Base-by-base conservation (phyloP, 1,140 invertebrate genomes). In the Lanistes nyassanus region DNA sequence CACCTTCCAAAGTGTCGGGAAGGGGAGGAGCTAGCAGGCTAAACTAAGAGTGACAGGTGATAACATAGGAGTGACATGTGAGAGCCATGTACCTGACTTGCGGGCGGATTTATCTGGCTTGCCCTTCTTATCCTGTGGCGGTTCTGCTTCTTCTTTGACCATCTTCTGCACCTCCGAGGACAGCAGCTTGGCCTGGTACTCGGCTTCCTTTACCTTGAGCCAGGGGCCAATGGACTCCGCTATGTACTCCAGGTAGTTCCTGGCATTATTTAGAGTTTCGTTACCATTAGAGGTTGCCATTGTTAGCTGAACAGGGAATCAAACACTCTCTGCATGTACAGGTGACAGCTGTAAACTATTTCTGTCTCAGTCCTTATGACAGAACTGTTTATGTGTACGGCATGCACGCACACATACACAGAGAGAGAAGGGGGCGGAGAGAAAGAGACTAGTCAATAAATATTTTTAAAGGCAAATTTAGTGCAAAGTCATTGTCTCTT, bases 241-340 rank as follows among this genome's bases (percentile, higher is more conserved):
- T 0, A 88, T 83, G 82, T 85, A 85, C 69, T 89, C 87, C 69
- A 88, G 75, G 76, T 89, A 90, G 72, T 90, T 89, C 74, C 88
- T 89, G 67, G 4, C 37, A 55, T 56, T 21, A 21, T 65, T 21
- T 31, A 36, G n/a, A n/a, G n/a, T n/a, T n/a, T n/a, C n/a, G n/a
- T n/a, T n/a, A n/a, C n/a, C n/a, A n/a, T n/a, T n/a, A n/a, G n/a
- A n/a, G n/a, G n/a, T n/a, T n/a, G n/a, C n/a, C n/a, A n/a, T n/a
- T n/a, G n/a, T n/a, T n/a, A n/a, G n/a, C n/a, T n/a, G n/a, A n/a
- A n/a, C n/a, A n/a, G n/a, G n/a, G n/a, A n/a, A n/a, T n/a, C n/a
- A n/a, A n/a, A n/a, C n/a, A n/a, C n/a, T n/a, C n/a, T n/a, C n/a
- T n/a, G n/a, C n/a, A n/a, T n/a, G n/a, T n/a, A n/a, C n/a, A n/a